A percentile compares a stretch with the other conserved stretches of the same genome.
Conservation (phyloP, 1,140 invertebrate species). For the Drosophila chauvacae region DNA sequence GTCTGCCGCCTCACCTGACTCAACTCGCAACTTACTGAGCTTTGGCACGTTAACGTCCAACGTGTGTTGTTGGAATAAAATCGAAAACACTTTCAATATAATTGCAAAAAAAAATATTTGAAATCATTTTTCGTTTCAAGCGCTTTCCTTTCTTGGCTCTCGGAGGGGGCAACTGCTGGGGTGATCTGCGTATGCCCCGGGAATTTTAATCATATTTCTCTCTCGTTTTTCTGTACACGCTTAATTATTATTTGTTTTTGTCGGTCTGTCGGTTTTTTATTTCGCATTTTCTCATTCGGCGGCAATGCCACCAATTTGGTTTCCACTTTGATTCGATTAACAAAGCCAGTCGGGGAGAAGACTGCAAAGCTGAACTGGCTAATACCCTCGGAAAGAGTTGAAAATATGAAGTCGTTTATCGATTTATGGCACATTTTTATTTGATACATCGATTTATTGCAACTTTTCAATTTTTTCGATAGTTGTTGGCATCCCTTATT, state of each 20-base stretch:
- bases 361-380: not conserved
- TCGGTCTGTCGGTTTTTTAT: constrained; percentile 23
- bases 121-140: constrained; percentile 38
- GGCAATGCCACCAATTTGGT: constrained; percentile 55
- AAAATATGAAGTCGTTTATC: not conserved
- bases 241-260: constrained; percentile 54
- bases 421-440: not conserved
- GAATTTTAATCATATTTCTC: constrained; percentile 64
- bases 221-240: constrained; percentile 30
- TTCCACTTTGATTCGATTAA: constrained; percentile 67
- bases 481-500: not conserved
- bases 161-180: not conserved
- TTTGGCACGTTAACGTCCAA: not conserved
- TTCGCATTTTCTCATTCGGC: constrained; percentile 36
- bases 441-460: not conserved
- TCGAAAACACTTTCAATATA: constrained; percentile 41
- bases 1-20: constrained; percentile 1
- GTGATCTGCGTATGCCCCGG: constrained; percentile 47
- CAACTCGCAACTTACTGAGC: constrained; percentile 12
- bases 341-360: constrained; percentile 5
- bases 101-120: constrained; percentile 33
- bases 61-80: constrained; percentile 10
- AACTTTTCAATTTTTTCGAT: not conserved
- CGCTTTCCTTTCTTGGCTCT: constrained; percentile 35
- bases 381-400: constrained; percentile 11